Evolutionary conservation across 2,797 vertebrate species (phyloP), one percentile per base, ranked within the genome.

Genomic region (Balearica regulorum): DNA sequence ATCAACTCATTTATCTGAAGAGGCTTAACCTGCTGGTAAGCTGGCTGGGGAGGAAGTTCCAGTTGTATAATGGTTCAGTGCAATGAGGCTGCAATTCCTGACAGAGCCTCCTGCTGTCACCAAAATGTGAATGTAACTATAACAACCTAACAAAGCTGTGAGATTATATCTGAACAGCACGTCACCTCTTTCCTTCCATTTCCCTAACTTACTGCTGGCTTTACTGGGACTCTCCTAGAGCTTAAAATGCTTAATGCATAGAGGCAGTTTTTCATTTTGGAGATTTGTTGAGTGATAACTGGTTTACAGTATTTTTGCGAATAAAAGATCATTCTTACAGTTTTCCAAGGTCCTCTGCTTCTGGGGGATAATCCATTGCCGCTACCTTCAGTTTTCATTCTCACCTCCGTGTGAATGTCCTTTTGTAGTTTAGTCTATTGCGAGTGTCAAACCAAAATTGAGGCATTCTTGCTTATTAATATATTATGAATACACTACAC

Each of bases 391-490:
- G 33, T 83, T 95, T 92, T 89, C 41, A 65, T 86, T 95, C 69
- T 94, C 73, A 66, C 33, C 33, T 94, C 39, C 86, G 25, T 89
- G 41, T 92, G 85, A 91, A 69, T 31, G 54, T 79, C 43, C 54
- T 86, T 83, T 89, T 85, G 66, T 75, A 77, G 54, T 83, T 92
- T 72, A 71, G 35, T 72, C 53, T 70, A 54, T 80, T 93, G 83
- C 61, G 54, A 53, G 35, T 35, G 76, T 90, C 80, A 95, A 82
- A 72, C 48, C 41, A 87, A 89, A 95, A 96, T 28, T 85, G 93
- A 94, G 28, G 26, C 68, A 69, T 88, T 91, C 86, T 92, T 82
- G 10, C 72, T 82, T 94, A 77, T 91, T 95, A 94, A 86, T 89
- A 54, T 39, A 83, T 91, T 91, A 94, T 73, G 57, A 96, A 77